phyloP scores from a whole-genome alignment of 2,888 invertebrate genomes.

The Dryocosmus kuriphilus region DNA sequence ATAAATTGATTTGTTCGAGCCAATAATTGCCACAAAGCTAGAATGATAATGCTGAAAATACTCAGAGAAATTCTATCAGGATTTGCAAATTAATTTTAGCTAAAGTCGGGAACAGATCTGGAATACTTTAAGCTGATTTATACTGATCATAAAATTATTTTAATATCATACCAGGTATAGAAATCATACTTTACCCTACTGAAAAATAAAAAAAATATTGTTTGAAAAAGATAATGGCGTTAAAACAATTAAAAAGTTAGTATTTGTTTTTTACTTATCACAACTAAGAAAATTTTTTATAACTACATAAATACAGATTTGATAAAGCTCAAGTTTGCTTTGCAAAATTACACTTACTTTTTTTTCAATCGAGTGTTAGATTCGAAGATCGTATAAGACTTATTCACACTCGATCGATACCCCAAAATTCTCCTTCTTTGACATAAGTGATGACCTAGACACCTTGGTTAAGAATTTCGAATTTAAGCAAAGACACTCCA shows the following conservation, averaged over 20 bases:
- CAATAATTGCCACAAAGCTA: constrained; percentile 14
- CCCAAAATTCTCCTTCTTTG: background rate
- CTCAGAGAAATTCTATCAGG: constrained; percentile 3
- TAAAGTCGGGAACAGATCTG: background rate
- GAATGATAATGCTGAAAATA: constrained; percentile 1
- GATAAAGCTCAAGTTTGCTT: background rate
- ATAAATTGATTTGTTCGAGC: background rate
- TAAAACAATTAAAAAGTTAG: no score
- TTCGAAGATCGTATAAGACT: background rate
- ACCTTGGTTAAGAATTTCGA: background rate
- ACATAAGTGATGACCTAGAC: constrained; percentile 7
- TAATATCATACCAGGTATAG: background rate
- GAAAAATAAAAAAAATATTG: background rate
- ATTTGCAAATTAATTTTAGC: constrained; percentile 30
- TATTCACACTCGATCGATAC: background rate
- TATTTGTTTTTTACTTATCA: no score
- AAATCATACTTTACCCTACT: background rate
- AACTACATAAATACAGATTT: no score
- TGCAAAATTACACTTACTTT: background rate
- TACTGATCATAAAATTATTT: constrained; percentile 2
- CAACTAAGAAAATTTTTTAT: no score
- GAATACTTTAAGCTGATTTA: background rate
- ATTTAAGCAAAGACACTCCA: background rate
- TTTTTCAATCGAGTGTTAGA: background rate
- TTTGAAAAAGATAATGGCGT: no score